These are phyloP conservation scores for Eupithecia subumbrata DNA, from an alignment of 2,888 invertebrate species.

Conservation along the genomic window DNA sequence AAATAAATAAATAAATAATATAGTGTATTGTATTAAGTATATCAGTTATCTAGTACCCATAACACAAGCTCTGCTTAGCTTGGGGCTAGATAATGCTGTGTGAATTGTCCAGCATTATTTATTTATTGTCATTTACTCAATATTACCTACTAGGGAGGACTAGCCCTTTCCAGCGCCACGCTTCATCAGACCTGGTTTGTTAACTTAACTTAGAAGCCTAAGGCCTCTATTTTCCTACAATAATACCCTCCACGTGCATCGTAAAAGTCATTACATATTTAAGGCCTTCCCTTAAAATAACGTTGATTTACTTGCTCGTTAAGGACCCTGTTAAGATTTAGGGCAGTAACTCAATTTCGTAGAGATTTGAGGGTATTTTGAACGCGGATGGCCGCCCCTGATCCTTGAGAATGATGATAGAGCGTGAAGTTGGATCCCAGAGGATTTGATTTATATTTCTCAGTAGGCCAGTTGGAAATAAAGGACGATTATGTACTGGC, in stretches of 20 bases:
- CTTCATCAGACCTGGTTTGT: neutral
- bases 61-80: too few relatives aligned
- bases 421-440: neutral
- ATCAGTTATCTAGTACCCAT: too few relatives aligned
- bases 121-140: too few relatives aligned
- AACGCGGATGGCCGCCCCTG: neutral
- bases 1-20: too few relatives aligned
- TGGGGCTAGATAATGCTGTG: too few relatives aligned
- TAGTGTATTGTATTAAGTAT: too few relatives aligned
- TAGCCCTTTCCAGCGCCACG: neutral
- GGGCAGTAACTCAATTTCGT: constrained; percentile 11
- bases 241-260: neutral
- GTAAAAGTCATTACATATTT: constrained; percentile 5
- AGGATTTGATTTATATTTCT: constrained; percentile 6
- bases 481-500: neutral
- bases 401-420: constrained; percentile 21
- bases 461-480: neutral
- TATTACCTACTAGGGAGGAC: too few relatives aligned
- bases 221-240: neutral
- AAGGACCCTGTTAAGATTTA: constrained; percentile 4
- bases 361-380: constrained; percentile 19
- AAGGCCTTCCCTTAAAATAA: neutral
- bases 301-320: constrained; percentile 6
- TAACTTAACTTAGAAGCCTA: neutral
- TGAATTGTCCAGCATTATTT: too few relatives aligned